Conservation (phyloP, 2,113 vertebrate species). For the Oreochromis aureus region DNA sequence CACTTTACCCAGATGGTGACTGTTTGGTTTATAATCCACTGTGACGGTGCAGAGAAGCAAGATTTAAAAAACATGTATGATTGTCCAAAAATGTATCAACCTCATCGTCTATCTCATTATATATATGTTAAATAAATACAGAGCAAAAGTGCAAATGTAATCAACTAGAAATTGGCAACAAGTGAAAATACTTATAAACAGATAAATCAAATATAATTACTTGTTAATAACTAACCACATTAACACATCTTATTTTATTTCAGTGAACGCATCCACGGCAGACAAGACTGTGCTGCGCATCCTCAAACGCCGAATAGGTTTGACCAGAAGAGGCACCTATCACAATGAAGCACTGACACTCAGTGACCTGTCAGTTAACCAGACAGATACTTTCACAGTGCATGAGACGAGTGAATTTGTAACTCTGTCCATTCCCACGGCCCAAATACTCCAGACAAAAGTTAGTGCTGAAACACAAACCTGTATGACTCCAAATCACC, state of each 20-base stretch:
- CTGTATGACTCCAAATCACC: not conserved
- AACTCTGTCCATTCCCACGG: conserved; percentile 43
- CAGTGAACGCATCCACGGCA: not conserved
- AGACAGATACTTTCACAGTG: conserved; percentile 40
- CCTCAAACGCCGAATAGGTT: conserved; percentile 63
- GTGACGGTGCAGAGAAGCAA: accelerated
- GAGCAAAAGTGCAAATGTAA: not conserved
- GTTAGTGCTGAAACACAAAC: conserved; percentile 26
- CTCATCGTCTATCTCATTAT: accelerated
- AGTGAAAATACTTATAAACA: not conserved
- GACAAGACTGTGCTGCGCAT: conserved; percentile 45
- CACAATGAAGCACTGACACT: conserved; percentile 40
- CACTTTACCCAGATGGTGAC: not conserved
- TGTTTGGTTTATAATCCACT: not conserved
- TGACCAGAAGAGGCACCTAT: conserved; percentile 59
- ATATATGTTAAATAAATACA: not conserved
- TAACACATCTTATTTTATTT: not conserved
- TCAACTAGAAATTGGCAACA: not conserved
- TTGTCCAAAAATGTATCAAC: not conserved
- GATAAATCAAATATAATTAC: not conserved
- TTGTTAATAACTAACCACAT: not conserved
- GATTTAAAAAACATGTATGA: not conserved
- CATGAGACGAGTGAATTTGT: conserved; percentile 50
- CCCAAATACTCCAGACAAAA: conserved; percentile 47
- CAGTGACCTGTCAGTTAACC: conserved; percentile 37